Conservation (phyloP, 2,888 invertebrate species). For the Spisula subtruncata region DNA sequence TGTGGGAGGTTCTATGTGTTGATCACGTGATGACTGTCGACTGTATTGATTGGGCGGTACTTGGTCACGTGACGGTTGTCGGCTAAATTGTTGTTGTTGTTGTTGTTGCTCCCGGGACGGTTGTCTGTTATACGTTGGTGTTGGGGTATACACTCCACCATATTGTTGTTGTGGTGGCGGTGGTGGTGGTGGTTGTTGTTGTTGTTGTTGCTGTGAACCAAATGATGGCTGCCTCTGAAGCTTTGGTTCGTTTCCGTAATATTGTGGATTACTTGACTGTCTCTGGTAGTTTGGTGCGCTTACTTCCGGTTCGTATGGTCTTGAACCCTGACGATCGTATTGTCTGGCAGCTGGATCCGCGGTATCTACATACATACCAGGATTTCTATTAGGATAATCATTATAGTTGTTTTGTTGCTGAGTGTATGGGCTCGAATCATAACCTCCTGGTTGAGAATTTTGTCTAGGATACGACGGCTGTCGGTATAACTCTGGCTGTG, state of each 20-base stretch:
- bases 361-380: slow-evolving; percentile 61
- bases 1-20: slow-evolving; percentile 54
- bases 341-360: slow-evolving; percentile 37
- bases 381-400: slow-evolving; percentile 54
- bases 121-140: slow-evolving; percentile 52
- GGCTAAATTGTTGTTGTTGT: slow-evolving; percentile 58
- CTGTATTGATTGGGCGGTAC: slow-evolving; percentile 44
- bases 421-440: slow-evolving; percentile 58
- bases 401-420: slow-evolving; percentile 55
- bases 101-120: slow-evolving; percentile 52
- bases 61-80: slow-evolving; percentile 59
- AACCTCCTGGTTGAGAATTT: slow-evolving; percentile 52
- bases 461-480: slow-evolving; percentile 61
- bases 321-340: slow-evolving; percentile 67
- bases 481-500: slow-evolving; percentile 52
- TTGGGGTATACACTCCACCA: slow-evolving; percentile 38
- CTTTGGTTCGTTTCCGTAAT: slow-evolving; percentile 49
- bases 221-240: slow-evolving; percentile 46
- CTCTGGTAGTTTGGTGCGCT: slow-evolving; percentile 49
- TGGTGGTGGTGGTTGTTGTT: not conserved
- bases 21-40: slow-evolving; percentile 63
- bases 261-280: slow-evolving; percentile 48
- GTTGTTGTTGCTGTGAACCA: slow-evolving; percentile 34
- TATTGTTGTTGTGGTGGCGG: slow-evolving; percentile 21
- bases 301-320: slow-evolving; percentile 51